Evolutionary conservation across 2,797 vertebrate species (phyloP).

Genomic region (Etheostoma nigrum): DNA sequence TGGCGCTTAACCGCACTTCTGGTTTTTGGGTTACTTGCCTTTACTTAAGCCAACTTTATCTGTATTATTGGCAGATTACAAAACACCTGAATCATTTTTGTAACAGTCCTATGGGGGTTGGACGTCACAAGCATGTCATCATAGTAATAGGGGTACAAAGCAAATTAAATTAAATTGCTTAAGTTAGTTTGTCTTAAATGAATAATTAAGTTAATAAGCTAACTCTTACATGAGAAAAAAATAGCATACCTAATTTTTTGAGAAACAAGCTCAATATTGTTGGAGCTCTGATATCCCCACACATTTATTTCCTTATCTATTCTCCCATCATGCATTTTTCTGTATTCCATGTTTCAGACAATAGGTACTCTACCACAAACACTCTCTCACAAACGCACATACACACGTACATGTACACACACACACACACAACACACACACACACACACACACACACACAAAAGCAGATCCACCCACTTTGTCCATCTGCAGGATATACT

Average conservation of each 20-base stretch:
- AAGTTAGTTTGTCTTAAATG: neutral
- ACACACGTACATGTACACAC: too few species aligned
- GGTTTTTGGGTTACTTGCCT: neutral
- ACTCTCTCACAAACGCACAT: neutral
- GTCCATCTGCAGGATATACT: conserved; percentile 44
- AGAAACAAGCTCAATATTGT: neutral
- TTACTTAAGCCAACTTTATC: too few species aligned
- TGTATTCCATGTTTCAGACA: conserved; percentile 1
- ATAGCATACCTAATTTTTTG: neutral
- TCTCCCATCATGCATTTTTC: neutral
- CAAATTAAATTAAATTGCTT: neutral
- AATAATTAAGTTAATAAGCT: neutral
- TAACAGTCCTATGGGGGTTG: neutral
- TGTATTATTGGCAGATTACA: neutral
- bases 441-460: neutral
- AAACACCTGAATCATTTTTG: neutral
- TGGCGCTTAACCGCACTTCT: too few species aligned
- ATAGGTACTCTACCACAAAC: conserved; percentile 3
- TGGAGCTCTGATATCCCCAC: conserved; percentile 3
- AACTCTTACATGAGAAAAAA: neutral
- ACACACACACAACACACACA: neutral
- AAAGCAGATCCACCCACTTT: conserved; percentile 31
- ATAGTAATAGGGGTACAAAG: neutral
- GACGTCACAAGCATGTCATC: neutral
- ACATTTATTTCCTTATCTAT: conserved; percentile 17